phyloP scores from a whole-genome alignment of 2,113 vertebrate species.

The Lophura nycthemera region DNA sequence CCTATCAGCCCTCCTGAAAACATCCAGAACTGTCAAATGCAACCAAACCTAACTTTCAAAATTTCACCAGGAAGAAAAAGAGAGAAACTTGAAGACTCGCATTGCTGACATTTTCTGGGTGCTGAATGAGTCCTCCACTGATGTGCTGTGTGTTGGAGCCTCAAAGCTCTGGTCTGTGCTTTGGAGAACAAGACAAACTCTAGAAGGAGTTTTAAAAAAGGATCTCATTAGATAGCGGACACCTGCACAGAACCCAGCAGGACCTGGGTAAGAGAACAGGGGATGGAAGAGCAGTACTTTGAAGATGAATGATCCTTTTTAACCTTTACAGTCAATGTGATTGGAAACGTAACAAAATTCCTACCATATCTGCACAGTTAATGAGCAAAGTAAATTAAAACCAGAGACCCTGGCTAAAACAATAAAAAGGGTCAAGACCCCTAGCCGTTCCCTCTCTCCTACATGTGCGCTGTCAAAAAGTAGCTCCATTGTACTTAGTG shows the following conservation, averaged over 20 bases:
- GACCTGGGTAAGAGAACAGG: neutral
- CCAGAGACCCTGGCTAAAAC: neutral
- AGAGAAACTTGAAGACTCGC: neutral
- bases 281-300: neutral
- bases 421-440: neutral
- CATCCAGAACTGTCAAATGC: neutral
- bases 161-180: neutral
- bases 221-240: neutral
- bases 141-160: neutral
- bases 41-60: neutral
- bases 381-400: neutral
- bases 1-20: neutral
- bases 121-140: neutral
- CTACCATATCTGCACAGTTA: neutral
- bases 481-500: neutral
- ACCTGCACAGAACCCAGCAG: neutral
- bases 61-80: neutral
- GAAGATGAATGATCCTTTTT: fast-evolving
- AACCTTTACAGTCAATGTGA: neutral
- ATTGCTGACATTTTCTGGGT: neutral
- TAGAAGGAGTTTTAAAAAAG: neutral
- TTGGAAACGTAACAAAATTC: neutral
- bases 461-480: neutral
- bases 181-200: neutral
- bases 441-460: neutral